These are phyloP conservation scores for Heterodera filipjevi DNA, from an alignment of 2,888 invertebrate species.

Conservation along the genomic window DNA sequence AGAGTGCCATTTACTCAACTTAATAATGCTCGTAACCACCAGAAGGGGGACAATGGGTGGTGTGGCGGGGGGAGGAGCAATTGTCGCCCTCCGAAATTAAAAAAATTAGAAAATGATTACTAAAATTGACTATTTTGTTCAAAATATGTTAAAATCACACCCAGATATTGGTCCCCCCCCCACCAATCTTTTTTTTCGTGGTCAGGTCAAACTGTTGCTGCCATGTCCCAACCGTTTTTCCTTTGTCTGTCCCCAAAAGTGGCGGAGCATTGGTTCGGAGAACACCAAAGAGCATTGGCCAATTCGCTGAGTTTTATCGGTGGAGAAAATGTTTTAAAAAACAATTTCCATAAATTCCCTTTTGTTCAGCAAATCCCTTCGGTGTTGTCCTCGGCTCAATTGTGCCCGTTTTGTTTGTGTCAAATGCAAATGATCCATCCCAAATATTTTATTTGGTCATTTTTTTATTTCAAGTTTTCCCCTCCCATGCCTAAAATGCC, in stretches of 20 bases:
- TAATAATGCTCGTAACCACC: too few relatives aligned
- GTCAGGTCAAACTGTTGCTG: slow-evolving; percentile 53
- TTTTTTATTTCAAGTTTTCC: not conserved
- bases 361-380: slow-evolving; percentile 57
- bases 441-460: slow-evolving; percentile 23
- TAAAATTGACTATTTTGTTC: too few relatives aligned
- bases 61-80: not conserved
- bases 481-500: too few relatives aligned
- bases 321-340: slow-evolving; percentile 23
- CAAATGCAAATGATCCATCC: not conserved
- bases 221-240: slow-evolving; percentile 60
- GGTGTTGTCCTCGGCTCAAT: slow-evolving; percentile 59
- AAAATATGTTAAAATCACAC: too few relatives aligned
- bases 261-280: slow-evolving; percentile 63
- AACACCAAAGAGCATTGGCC: slow-evolving; percentile 59
- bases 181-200: not conserved
- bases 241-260: slow-evolving; percentile 57
- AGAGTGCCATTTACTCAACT: too few relatives aligned
- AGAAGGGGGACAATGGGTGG: too few relatives aligned
- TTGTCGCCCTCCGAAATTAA: not conserved
- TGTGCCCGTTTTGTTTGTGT: slow-evolving; percentile 50
- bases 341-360: not conserved
- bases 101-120: too few relatives aligned
- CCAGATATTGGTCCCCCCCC: too few relatives aligned
- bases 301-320: slow-evolving; percentile 61